These are phyloP conservation scores for Vesta saturnalis DNA, from an alignment of 2,888 invertebrate genomes.

Conservation along the genomic window DNA sequence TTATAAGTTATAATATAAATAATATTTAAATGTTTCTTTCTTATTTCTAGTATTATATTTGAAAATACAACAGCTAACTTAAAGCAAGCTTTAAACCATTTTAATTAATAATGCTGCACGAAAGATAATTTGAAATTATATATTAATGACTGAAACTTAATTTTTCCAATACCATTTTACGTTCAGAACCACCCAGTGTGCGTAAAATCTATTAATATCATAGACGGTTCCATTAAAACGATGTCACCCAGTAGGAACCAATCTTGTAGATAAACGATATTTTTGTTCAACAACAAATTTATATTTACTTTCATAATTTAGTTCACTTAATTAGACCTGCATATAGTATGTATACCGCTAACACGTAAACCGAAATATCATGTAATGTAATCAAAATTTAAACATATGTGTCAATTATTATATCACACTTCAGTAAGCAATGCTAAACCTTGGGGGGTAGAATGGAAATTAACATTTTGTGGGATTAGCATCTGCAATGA, in stretches of 20 bases:
- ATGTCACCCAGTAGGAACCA: background rate
- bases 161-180: no score
- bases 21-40: no score
- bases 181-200: no score
- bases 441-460: background rate
- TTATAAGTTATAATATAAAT: no score
- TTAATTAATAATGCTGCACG: no score
- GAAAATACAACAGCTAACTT: no score
- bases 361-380: background rate
- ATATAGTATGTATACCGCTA: background rate
- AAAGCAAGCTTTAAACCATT: no score
- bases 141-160: no score
- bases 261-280: background rate
- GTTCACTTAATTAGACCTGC: background rate
- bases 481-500: conserved; percentile 13
- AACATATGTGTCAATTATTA: background rate
- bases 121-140: no score
- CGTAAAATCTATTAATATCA: conserved; percentile 1
- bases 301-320: background rate
- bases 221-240: background rate
- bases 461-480: conserved; percentile 15
- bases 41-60: no score
- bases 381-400: background rate
- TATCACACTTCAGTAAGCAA: conserved; percentile 1
- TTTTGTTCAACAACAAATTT: background rate